phyloP scores from a whole-genome alignment of 2,888 invertebrate species.

The Phasia obesa region DNA sequence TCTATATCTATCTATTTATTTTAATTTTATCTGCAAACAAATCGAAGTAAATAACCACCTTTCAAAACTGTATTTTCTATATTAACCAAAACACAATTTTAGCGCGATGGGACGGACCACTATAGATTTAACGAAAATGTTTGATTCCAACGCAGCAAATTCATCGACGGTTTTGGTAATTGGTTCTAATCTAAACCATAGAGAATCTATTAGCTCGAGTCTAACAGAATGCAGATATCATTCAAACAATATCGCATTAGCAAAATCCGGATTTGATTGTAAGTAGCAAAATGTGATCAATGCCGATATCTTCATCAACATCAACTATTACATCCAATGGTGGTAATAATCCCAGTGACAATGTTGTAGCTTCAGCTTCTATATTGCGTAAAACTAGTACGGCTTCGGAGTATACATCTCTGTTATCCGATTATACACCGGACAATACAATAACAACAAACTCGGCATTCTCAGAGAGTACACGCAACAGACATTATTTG shows the following conservation, averaged over 20 bases:
- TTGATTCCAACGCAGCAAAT: slow-evolving; percentile 76
- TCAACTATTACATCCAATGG: slow-evolving; percentile 74
- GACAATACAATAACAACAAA: slow-evolving; percentile 83
- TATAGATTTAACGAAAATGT: slow-evolving; percentile 81
- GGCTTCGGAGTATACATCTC: slow-evolving; percentile 83
- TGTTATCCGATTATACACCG: slow-evolving; percentile 84
- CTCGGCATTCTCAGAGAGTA: slow-evolving; percentile 45
- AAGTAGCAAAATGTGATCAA: slow-evolving; percentile 48
- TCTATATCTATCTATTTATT: background rate
- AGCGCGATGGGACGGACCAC: slow-evolving; percentile 83
- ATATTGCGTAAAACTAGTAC: slow-evolving; percentile 85
- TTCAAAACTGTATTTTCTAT: background rate
- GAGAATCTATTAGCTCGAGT: slow-evolving; percentile 49
- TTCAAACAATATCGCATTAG: background rate
- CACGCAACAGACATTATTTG: slow-evolving; percentile 43
- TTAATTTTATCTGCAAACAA: background rate
- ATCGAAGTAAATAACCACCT: background rate
- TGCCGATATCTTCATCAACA: slow-evolving; percentile 77
- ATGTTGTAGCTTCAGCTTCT: slow-evolving; percentile 76
- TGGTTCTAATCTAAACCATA: slow-evolving; percentile 48
- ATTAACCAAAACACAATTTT: slow-evolving; percentile 73
- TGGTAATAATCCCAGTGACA: slow-evolving; percentile 76
- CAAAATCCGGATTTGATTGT: slow-evolving; percentile 23
- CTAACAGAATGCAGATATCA: slow-evolving; percentile 1
- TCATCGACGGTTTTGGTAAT: slow-evolving; percentile 16